Evolutionary conservation across 1,140 invertebrate species (phyloP).

Genomic region (Meloidogyne chitwoodi): DNA sequence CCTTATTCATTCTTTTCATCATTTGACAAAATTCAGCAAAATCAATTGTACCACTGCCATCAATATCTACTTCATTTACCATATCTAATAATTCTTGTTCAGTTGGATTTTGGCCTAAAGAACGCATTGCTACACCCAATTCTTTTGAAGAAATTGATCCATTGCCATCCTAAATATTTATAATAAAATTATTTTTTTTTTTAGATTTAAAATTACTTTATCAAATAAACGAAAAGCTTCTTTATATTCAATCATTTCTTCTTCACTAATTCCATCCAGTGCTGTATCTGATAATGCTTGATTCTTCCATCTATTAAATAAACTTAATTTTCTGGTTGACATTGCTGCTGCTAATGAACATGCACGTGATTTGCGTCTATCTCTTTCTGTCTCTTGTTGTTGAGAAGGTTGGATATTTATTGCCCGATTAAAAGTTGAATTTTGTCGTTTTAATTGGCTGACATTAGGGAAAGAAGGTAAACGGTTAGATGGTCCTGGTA

Average conservation of each 20-base stretch:
- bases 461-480: background rate
- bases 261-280: constrained; percentile 41
- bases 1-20: constrained; percentile 60
- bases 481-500: background rate
- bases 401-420: constrained; percentile 5
- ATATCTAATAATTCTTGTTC: constrained; percentile 60
- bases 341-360: constrained; percentile 30
- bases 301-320: constrained; percentile 45
- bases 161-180: constrained; percentile 60
- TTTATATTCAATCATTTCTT: constrained; percentile 67
- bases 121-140: constrained; percentile 59
- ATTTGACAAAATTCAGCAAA: constrained; percentile 60
- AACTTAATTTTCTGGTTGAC: constrained; percentile 39
- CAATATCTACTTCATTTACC: constrained; percentile 59
- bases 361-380: constrained; percentile 22
- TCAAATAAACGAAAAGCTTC: constrained; percentile 59
- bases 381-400: constrained; percentile 4
- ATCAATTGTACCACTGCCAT: constrained; percentile 57
- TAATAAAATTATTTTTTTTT: background rate
- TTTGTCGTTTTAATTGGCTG: constrained; percentile 5
- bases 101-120: constrained; percentile 57
- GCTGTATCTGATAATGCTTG: constrained; percentile 31
- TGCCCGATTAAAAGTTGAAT: constrained; percentile 5
- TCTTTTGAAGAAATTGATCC: constrained; percentile 59
- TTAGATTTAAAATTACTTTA: constrained; percentile 39